Percentiles rank a stretch among this genome's conserved stretches.
Conservation (phyloP, 2,888 invertebrate species). For the Ariolimax columbianus region DNA sequence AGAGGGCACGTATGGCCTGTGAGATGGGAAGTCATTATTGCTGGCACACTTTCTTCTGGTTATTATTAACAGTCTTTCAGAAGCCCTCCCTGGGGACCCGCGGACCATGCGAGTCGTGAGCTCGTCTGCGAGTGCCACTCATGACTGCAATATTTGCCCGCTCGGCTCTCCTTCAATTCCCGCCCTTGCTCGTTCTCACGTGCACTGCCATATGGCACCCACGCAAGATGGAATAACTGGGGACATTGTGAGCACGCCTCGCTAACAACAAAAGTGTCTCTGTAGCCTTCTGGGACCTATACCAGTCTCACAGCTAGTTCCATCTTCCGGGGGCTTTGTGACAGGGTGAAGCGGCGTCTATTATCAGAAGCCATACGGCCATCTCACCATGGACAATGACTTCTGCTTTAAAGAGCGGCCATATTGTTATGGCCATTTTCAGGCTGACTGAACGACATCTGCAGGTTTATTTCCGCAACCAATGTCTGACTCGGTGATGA, state of each 20-base stretch:
- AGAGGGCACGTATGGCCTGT: constrained; percentile 15
- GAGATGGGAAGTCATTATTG: constrained; percentile 18
- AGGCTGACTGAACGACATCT: constrained; percentile 24
- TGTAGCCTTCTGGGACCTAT: constrained; percentile 25
- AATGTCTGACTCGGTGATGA: not conserved
- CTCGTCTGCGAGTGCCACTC: constrained; percentile 24
- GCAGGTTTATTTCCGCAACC: constrained; percentile 26
- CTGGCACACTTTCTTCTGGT: constrained; percentile 18
- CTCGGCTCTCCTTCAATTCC: constrained; percentile 35
- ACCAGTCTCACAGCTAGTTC: constrained; percentile 26
- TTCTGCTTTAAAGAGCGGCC: constrained; percentile 23
- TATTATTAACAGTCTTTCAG: constrained; percentile 17
- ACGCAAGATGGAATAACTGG: constrained; percentile 37
- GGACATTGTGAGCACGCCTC: constrained; percentile 27
- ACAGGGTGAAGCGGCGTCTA: constrained; percentile 4
- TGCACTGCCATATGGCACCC: constrained; percentile 45
- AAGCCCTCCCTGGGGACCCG: not conserved
- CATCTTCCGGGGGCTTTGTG: constrained; percentile 16
- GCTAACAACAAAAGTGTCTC: constrained; percentile 31
- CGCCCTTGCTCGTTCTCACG: constrained; percentile 42
- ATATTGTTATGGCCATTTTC: constrained; percentile 44
- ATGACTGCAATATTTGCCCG: constrained; percentile 32
- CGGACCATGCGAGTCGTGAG: constrained; percentile 16
- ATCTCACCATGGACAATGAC: constrained; percentile 31
- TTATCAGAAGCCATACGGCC: constrained; percentile 17